These are phyloP conservation scores for Channa striata DNA, from an alignment of 2,797 vertebrate genomes.

Conservation along the genomic window DNA sequence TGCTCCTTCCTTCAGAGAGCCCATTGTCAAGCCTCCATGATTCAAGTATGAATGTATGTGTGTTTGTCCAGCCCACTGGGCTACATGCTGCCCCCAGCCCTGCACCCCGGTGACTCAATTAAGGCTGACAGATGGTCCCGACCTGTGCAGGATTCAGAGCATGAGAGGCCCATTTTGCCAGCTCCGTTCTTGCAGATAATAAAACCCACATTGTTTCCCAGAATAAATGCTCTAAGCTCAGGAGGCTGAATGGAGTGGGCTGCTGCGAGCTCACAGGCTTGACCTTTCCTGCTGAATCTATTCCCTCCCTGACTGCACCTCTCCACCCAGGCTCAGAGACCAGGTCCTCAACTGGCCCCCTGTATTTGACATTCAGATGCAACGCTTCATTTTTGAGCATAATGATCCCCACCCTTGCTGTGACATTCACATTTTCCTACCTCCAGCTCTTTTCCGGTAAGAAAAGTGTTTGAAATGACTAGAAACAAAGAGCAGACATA, in stretches of 20 bases:
- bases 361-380: constrained; percentile 77
- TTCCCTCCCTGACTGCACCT: constrained; percentile 68
- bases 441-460: constrained; percentile 42
- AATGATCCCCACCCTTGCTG: constrained; percentile 71
- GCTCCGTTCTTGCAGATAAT: constrained; percentile 81
- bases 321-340: constrained; percentile 65
- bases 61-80: constrained; percentile 73
- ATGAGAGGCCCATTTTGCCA: constrained; percentile 76
- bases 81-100: constrained; percentile 66
- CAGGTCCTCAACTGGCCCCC: constrained; percentile 55
- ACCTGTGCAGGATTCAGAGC: constrained; percentile 85
- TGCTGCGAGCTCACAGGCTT: constrained; percentile 76
- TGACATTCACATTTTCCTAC: constrained; percentile 66
- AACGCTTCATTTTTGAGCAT: constrained; percentile 59
- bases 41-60: constrained; percentile 58
- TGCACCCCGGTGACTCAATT: constrained; percentile 84
- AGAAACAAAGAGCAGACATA: constrained; percentile 45
- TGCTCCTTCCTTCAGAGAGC: constrained; percentile 53
- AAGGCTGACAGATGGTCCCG: constrained; percentile 82
- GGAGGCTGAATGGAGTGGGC: constrained; percentile 73
- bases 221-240: constrained; percentile 79
- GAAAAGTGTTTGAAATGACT: constrained; percentile 56
- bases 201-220: constrained; percentile 82
- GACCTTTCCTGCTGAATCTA: constrained; percentile 78
- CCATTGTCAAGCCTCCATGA: constrained; percentile 47